These are phyloP conservation scores for Solen grandis DNA, from an alignment of 1,140 invertebrate species.

Conservation along the genomic window DNA sequence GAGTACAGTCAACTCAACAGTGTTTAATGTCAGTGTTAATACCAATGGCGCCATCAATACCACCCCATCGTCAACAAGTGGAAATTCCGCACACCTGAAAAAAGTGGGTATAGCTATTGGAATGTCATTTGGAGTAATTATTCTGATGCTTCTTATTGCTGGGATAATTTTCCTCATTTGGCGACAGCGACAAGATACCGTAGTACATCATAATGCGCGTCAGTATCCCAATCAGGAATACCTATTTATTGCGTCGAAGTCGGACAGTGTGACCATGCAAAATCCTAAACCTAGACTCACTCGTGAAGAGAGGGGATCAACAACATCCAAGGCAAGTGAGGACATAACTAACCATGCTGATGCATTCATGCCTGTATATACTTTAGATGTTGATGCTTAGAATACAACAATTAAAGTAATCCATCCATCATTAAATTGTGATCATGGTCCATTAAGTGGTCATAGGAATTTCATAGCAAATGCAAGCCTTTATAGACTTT, in stretches of 20 bases:
- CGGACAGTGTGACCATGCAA: not conserved
- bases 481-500: too few species aligned
- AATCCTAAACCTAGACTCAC: conserved; percentile 35
- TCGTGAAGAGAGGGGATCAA: conserved; percentile 60
- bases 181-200: conserved; percentile 9
- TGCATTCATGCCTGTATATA: conserved; percentile 53
- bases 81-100: too few species aligned
- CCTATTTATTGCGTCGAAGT: conserved; percentile 34
- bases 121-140: conserved; percentile 29
- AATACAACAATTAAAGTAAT: too few species aligned
- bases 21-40: too few species aligned
- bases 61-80: too few species aligned
- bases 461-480: too few species aligned
- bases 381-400: conserved; percentile 48
- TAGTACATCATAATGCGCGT: conserved; percentile 30
- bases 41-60: too few species aligned
- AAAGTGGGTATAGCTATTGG: conserved; percentile 28
- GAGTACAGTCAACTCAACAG: too few species aligned
- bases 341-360: conserved; percentile 61
- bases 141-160: conserved; percentile 44
- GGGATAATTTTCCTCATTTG: conserved; percentile 20
- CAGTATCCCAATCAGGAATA: conserved; percentile 35
- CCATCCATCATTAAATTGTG: too few species aligned
- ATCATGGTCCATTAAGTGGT: too few species aligned
- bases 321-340: conserved; percentile 59